Percentiles rank a stretch among this genome's conserved stretches.
These are phyloP conservation scores for Cactoblastis cactorum DNA, from an alignment of 2,888 invertebrate genomes.

Conservation along the genomic window DNA sequence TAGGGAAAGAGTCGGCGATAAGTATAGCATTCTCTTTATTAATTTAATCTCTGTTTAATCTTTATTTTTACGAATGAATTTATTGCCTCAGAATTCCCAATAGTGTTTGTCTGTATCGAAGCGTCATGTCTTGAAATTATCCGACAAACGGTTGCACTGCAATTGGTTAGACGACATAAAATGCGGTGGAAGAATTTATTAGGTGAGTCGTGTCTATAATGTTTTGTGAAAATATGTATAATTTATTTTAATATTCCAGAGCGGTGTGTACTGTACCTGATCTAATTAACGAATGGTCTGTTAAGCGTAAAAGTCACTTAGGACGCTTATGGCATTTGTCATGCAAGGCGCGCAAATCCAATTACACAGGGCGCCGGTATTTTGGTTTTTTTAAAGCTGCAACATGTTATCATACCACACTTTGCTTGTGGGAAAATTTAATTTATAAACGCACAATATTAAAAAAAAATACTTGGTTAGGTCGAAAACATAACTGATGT, in stretches of 20 bases:
- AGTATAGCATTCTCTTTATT: neutral
- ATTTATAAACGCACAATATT: neutral
- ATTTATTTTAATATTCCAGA: neutral
- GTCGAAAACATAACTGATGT: neutral
- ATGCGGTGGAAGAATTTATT: no score
- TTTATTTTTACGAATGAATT: neutral
- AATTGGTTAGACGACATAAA: neutral
- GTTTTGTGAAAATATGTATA: neutral
- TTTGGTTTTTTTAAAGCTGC: slow-evolving; percentile 17
- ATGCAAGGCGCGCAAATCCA: slow-evolving; percentile 27
- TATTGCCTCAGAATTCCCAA: neutral
- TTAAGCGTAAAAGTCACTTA: slow-evolving; percentile 15
- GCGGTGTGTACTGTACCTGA: neutral
- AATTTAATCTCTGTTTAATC: neutral
- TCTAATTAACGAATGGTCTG: slow-evolving; percentile 6
- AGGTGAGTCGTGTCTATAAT: no score
- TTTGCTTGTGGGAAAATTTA: neutral
- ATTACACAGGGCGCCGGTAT: slow-evolving; percentile 20
- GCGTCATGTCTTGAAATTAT: neutral
- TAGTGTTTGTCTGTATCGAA: neutral
- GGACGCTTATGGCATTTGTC: slow-evolving; percentile 24
- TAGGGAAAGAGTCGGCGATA: neutral
- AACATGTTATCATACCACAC: slow-evolving; percentile 10
- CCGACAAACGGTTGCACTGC: no score
- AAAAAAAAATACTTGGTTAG: neutral